phyloP scores from a whole-genome alignment of 2,888 invertebrate genomes.

The Tortrix viridana region DNA sequence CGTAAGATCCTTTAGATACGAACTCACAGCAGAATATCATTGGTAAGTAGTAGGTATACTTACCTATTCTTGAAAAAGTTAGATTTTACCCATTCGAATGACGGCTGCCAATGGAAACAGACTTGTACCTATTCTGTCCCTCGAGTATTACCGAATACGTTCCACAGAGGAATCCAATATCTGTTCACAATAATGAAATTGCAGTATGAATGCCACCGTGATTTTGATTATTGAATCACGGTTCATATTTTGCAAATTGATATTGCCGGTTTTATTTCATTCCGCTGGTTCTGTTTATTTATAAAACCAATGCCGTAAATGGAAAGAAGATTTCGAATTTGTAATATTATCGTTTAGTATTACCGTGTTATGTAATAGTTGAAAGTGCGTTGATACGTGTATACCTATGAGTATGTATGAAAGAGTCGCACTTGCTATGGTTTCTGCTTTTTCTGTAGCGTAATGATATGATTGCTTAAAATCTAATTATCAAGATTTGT shows the following conservation, averaged over 20 bases:
- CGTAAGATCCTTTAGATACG: too few species aligned
- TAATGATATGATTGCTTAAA: too few species aligned
- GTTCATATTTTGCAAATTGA: slow-evolving; percentile 59
- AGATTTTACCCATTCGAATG: too few species aligned
- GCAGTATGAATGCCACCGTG: slow-evolving; percentile 73
- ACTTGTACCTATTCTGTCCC: slow-evolving; percentile 48
- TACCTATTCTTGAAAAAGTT: too few species aligned
- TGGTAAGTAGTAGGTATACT: too few species aligned
- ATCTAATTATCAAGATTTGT: too few species aligned
- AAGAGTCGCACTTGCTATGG: not conserved
- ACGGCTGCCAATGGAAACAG: slow-evolving; percentile 18
- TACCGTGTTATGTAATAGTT: slow-evolving; percentile 6
- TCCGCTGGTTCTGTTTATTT: slow-evolving; percentile 31
- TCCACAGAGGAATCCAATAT: slow-evolving; percentile 71
- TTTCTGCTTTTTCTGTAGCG: too few species aligned
- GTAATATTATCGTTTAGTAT: slow-evolving; percentile 14
- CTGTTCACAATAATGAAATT: slow-evolving; percentile 75
- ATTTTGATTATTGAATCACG: slow-evolving; percentile 75
- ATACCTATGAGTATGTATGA: not conserved
- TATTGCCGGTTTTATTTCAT: slow-evolving; percentile 46
- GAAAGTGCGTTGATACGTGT: not conserved
- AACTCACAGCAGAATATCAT: too few species aligned
- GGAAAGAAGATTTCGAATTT: slow-evolving; percentile 13
- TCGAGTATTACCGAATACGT: slow-evolving; percentile 63
- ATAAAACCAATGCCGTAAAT: slow-evolving; percentile 28